A percentile compares a stretch with the other conserved stretches of the same genome.
Conservation (phyloP, 2,797 vertebrate species). For the Leptoclinus maculatus region DNA sequence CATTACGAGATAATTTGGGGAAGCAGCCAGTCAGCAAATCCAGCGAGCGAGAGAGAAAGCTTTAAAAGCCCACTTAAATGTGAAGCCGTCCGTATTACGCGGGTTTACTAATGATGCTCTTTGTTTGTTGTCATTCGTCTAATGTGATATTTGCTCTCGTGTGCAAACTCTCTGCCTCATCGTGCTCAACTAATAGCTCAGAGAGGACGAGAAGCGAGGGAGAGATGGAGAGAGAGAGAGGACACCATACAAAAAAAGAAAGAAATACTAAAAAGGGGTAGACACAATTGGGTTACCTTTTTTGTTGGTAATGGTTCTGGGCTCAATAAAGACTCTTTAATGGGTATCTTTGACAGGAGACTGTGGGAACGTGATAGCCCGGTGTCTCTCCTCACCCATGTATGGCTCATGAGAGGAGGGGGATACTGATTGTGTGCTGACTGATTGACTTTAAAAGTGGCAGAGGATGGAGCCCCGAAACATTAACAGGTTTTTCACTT, state of each 20-base stretch:
- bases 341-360: constrained; percentile 41
- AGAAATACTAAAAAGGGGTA: constrained; percentile 35
- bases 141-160: constrained; percentile 49
- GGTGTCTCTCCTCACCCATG: constrained; percentile 25
- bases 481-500: constrained; percentile 69
- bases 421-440: constrained; percentile 54
- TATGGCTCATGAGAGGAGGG: constrained; percentile 18
- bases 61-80: constrained; percentile 29
- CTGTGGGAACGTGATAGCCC: constrained; percentile 28
- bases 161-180: constrained; percentile 35
- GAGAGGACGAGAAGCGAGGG: neutral
- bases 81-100: constrained; percentile 11
- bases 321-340: constrained; percentile 58
- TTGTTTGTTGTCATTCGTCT: constrained; percentile 50
- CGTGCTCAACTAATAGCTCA: constrained; percentile 10
- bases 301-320: constrained; percentile 37
- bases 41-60: constrained; percentile 2
- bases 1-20: constrained; percentile 14
- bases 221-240: constrained; percentile 11
- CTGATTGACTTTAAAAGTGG: constrained; percentile 64
- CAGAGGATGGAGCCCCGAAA: constrained; percentile 46
- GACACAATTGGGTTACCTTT: constrained; percentile 52
- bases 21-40: constrained; percentile 30
- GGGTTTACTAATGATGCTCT: constrained; percentile 34
- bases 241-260: constrained; percentile 27